These are phyloP conservation scores for Bambusicola thoracicus DNA, from an alignment of 2,113 vertebrate genomes.

Conservation along the genomic window DNA sequence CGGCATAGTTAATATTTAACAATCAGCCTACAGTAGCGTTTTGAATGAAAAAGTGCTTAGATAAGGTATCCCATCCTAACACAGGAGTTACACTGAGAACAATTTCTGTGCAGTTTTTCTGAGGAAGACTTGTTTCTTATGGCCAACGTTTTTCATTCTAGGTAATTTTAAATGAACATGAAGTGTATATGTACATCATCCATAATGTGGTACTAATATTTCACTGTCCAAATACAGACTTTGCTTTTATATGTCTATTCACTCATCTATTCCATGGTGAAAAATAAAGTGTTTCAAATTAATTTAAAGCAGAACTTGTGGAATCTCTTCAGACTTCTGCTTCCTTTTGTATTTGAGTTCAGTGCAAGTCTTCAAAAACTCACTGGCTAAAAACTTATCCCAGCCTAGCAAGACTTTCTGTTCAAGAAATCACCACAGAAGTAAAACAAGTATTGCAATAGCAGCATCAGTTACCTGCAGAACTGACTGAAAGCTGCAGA, in stretches of 20 bases:
- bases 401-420: not conserved
- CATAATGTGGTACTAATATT: not conserved
- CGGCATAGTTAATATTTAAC: not conserved
- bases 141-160: not conserved
- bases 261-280: not conserved
- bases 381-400: constrained; percentile 44
- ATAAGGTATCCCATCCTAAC: not conserved
- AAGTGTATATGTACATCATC: not conserved
- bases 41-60: not conserved
- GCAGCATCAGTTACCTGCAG: constrained; percentile 53
- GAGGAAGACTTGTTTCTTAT: not conserved
- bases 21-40: not conserved
- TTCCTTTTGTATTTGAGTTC: constrained; percentile 50
- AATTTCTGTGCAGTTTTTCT: not conserved
- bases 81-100: not conserved
- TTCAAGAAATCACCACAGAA: not conserved
- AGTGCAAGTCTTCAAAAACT: constrained; percentile 62
- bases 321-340: constrained; percentile 32
- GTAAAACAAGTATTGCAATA: constrained; percentile 2
- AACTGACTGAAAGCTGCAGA: constrained; percentile 26
- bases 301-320: constrained; percentile 12
- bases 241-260: not conserved
- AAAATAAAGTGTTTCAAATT: not conserved
- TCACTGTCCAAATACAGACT: not conserved
- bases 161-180: not conserved